phyloP scores from a whole-genome alignment of 2,888 invertebrate genomes.

The Napeogenes inachia region DNA sequence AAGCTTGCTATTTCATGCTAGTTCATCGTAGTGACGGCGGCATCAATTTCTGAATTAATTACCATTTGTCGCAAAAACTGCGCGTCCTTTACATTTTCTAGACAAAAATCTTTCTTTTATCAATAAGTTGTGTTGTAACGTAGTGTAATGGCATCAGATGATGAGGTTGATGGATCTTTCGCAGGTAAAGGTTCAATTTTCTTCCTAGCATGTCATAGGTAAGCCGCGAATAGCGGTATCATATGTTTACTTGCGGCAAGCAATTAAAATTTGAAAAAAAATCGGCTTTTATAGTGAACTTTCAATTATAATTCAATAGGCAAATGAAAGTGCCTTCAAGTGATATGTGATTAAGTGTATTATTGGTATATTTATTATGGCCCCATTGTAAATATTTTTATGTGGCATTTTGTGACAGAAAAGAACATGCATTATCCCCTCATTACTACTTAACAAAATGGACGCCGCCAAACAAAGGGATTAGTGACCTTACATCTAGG shows the following conservation, averaged over 20 bases:
- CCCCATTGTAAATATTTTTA: slow-evolving; percentile 74
- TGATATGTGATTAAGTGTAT: slow-evolving; percentile 38
- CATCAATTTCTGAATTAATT: slow-evolving; percentile 78
- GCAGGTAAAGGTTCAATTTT: slow-evolving; percentile 84
- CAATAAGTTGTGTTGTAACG: slow-evolving; percentile 58
- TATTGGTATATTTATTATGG: slow-evolving; percentile 60
- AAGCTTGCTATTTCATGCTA: slow-evolving; percentile 47
- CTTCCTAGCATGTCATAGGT: slow-evolving; percentile 75
- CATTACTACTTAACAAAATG: slow-evolving; percentile 86
- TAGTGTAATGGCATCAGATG: slow-evolving; percentile 88
- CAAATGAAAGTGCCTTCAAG: slow-evolving; percentile 29
- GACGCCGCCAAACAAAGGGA: slow-evolving; percentile 87
- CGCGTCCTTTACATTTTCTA: slow-evolving; percentile 75
- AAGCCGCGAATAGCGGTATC: slow-evolving; percentile 79
- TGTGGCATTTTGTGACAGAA: slow-evolving; percentile 77
- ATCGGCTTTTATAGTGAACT: slow-evolving; percentile 42
- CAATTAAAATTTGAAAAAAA: slow-evolving; percentile 73
- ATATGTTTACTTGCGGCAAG: slow-evolving; percentile 78
- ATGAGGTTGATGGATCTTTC: slow-evolving; percentile 90
- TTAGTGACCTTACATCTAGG: slow-evolving; percentile 80
- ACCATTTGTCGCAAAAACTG: slow-evolving; percentile 78
- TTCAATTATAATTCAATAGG: slow-evolving; percentile 32
- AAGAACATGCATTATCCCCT: slow-evolving; percentile 82
- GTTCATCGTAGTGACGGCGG: slow-evolving; percentile 72
- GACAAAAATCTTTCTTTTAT: slow-evolving; percentile 62